Evolutionary conservation across 2,888 invertebrate genomes (phyloP).

Genomic region (Clanis bilineata): DNA sequence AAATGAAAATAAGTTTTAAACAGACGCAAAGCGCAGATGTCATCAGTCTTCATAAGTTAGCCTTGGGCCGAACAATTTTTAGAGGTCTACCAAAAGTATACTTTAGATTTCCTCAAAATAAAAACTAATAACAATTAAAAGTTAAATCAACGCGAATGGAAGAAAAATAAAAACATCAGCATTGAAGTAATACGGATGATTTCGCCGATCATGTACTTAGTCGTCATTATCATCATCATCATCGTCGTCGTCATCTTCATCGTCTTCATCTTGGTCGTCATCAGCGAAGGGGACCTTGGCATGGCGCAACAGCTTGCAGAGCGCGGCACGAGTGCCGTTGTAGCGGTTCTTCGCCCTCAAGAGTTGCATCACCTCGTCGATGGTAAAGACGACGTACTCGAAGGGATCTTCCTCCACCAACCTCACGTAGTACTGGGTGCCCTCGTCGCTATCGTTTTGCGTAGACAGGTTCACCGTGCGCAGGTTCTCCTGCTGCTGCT

Average conservation of each 20-base stretch:
- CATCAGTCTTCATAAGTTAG: neutral
- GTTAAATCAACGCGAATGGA: neutral
- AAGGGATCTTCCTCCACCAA: neutral
- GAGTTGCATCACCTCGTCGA: neutral
- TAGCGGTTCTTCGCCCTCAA: neutral
- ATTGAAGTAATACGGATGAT: neutral
- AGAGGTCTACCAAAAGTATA: neutral
- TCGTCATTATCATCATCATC: neutral
- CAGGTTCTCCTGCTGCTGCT: neutral
- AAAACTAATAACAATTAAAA: no score
- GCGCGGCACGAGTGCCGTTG: neutral
- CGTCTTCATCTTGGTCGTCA: neutral
- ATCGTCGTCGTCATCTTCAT: neutral
- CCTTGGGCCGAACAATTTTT: neutral
- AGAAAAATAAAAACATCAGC: neutral
- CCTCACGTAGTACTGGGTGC: neutral
- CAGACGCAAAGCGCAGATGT: neutral
- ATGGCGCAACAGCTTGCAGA: neutral
- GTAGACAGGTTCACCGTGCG: neutral
- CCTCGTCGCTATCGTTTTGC: neutral
- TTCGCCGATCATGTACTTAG: neutral
- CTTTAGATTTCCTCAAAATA: neutral
- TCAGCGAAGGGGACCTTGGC: neutral
- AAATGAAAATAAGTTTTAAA: neutral
- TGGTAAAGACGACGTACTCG: neutral